Conservation (phyloP, 1,140 invertebrate genomes). For the Polypedilum vanderplanki region DNA sequence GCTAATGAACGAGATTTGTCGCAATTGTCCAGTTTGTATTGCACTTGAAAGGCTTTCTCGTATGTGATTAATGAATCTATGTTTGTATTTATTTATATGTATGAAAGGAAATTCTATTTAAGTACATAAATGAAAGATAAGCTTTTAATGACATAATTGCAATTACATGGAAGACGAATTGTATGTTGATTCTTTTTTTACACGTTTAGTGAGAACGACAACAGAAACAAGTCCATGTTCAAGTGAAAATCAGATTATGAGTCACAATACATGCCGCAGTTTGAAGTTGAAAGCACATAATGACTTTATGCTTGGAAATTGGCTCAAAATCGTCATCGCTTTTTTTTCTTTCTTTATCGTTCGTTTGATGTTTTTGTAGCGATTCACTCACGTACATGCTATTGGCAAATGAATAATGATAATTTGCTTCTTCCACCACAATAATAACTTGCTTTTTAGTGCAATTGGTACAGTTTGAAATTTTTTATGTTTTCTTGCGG, state of each 20-base stretch:
- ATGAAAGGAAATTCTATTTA: not conserved
- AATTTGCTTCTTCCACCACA: conserved; percentile 4
- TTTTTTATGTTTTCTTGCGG: not conserved
- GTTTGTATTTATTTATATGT: not conserved
- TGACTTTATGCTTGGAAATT: not conserved
- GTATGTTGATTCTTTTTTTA: not conserved
- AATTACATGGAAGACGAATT: conserved; percentile 10
- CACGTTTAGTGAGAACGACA: not conserved
- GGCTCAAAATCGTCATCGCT: not conserved
- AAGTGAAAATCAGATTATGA: conserved; percentile 13
- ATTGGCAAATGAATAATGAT: conserved; percentile 14
- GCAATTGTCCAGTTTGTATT: not conserved
- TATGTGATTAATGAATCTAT: not conserved
- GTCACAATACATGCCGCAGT: conserved; percentile 10
- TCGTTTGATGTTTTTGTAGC: not conserved
- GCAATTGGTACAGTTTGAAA: not conserved
- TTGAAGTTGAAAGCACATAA: not conserved
- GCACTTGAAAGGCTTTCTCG: conserved; percentile 3
- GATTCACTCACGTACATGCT: conserved; percentile 14
- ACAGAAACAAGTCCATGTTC: not conserved
- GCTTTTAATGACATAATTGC: conserved; percentile 12
- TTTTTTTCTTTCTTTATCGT: not conserved
- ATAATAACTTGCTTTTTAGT: not conserved
- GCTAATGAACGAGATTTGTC: conserved; percentile 28
- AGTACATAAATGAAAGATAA: conserved; percentile 7